phyloP scores from a whole-genome alignment of 1,140 invertebrate species.

The Leucophenga varia region DNA sequence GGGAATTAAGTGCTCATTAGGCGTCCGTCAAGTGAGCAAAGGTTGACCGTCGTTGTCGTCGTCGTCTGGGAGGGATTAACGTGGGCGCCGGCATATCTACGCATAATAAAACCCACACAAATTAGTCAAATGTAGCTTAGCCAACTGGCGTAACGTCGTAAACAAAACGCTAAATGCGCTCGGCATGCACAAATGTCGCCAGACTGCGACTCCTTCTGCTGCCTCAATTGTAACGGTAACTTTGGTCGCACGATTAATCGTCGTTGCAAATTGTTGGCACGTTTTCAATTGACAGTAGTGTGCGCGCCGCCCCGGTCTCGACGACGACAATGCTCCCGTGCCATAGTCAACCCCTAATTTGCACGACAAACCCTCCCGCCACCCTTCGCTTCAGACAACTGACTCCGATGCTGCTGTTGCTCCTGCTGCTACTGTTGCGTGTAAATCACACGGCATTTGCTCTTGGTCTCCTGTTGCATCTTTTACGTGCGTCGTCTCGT shows the following conservation, averaged over 20 bases:
- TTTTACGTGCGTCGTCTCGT: constrained; percentile 40
- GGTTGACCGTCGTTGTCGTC: too few relatives aligned
- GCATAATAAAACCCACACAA: constrained; percentile 42
- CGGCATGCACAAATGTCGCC: constrained; percentile 30
- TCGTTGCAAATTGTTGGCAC: constrained; percentile 57
- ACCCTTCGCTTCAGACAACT: too few relatives aligned
- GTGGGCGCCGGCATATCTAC: too few relatives aligned
- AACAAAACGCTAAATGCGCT: constrained; percentile 42
- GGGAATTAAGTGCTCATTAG: constrained; percentile 43
- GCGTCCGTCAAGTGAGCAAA: constrained; percentile 13
- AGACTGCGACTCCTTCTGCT: not conserved
- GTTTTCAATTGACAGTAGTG: constrained; percentile 54
- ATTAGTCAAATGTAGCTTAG: constrained; percentile 36
- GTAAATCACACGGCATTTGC: constrained; percentile 51
- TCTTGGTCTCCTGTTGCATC: constrained; percentile 44
- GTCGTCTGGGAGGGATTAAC: too few relatives aligned
- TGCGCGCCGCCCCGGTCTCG: too few relatives aligned
- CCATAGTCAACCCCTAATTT: constrained; percentile 45
- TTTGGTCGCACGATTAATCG: constrained; percentile 52
- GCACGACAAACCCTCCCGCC: constrained; percentile 20
- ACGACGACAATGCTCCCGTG: constrained; percentile 7
- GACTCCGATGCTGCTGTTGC: not conserved
- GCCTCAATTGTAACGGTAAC: constrained; percentile 24
- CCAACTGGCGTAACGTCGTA: constrained; percentile 33
- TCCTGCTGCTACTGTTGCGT: constrained; percentile 25